Evolutionary conservation across 2,888 invertebrate genomes (phyloP), one percentile per base, ranked within the genome.

Genomic region (Molanna angustata): DNA sequence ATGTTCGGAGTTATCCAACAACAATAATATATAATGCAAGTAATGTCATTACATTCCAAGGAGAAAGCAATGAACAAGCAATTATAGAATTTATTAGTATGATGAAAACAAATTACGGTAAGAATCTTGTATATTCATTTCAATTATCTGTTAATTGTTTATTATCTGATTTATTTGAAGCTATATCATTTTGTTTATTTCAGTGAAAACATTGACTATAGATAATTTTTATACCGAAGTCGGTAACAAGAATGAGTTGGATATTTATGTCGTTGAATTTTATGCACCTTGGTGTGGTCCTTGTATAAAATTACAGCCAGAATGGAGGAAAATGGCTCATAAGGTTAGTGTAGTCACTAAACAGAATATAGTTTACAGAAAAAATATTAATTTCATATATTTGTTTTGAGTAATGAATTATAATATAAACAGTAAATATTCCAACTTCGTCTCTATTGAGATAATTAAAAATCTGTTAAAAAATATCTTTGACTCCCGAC

Each of bases 281-380:
- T 87, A 76, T 66, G 85, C 85, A 9, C 83, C 86, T 1, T 87
- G 86, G 86, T 89, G 88, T 70, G 83, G 81, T 2, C 86, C 86
- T 1, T 89, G 88, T 65, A 83, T 84, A 62, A 79, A 81, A 64
- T 69, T 89, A 57, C 78, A 80, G 7, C 82, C 85, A 1, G 80
- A 86, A 62, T 87, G 84, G 80, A 74, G 84, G 35, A 73, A 75
- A 63, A 70, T 88, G 22, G 85, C 86, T 2, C 80, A 78, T 65
- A 69, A 77, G 55, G 69, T 77, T 58, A 63, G 59, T 42, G 37
- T 49, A 41, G 42, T 46, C 35, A 11, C 11, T n/a, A n/a, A n/a
- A n/a, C n/a, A n/a, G n/a, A n/a, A n/a, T n/a, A n/a, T n/a, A n/a
- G n/a, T n/a, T n/a, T n/a, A n/a, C n/a, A n/a, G n/a, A n/a, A n/a